phyloP scores from a whole-genome alignment of 2,888 invertebrate genomes.

The Leucophenga maculata region DNA sequence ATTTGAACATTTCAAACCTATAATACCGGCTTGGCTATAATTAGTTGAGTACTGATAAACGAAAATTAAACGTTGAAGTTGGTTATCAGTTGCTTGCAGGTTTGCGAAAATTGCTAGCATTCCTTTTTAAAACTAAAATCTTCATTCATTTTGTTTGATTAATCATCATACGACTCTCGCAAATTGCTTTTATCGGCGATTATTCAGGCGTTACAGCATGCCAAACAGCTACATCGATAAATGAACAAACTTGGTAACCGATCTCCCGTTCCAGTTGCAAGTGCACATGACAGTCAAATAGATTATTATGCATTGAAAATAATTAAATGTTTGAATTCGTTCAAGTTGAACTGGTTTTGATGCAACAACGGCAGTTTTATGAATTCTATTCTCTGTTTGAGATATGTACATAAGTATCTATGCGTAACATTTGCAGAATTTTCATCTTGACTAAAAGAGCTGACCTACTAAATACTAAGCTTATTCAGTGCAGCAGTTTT shows the following conservation, averaged over 20 bases:
- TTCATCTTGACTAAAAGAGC: too few species aligned
- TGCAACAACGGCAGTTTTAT: conserved; percentile 43
- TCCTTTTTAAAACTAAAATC: not conserved
- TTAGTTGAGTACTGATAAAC: too few species aligned
- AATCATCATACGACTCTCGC: conserved; percentile 16
- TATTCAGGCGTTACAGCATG: conserved; percentile 40
- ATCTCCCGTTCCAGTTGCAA: conserved; percentile 11
- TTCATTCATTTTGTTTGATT: not conserved
- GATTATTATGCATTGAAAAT: conserved; percentile 25
- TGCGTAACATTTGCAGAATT: not conserved
- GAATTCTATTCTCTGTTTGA: not conserved
- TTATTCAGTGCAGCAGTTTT: too few species aligned
- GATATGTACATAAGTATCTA: conserved; percentile 10
- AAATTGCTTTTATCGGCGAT: not conserved
- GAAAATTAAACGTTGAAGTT: too few species aligned
- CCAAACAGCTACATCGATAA: too few species aligned
- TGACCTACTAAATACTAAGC: too few species aligned
- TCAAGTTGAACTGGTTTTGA: conserved; percentile 54
- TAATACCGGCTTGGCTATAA: too few species aligned
- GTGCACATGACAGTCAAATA: conserved; percentile 41
- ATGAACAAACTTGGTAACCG: too few species aligned
- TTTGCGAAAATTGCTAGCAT: too few species aligned
- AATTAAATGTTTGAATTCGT: conserved; percentile 53
- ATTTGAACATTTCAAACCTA: too few species aligned
- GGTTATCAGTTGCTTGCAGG: too few species aligned